These are phyloP conservation scores for Cylas formicarius DNA, from an alignment of 1,140 invertebrate genomes.

Conservation along the genomic window DNA sequence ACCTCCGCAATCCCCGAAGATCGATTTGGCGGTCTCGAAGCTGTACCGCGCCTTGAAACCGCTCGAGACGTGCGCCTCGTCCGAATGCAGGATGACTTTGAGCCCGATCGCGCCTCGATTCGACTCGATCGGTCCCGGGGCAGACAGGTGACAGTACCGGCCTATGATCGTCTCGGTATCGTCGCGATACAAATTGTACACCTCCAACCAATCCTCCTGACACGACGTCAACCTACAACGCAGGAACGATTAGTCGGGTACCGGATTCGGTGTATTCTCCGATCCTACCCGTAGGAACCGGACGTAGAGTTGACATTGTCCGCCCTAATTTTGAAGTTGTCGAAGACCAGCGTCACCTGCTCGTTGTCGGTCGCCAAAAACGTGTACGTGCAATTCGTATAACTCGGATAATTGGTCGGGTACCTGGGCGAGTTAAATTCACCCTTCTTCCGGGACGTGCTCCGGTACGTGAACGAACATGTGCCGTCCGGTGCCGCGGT, in stretches of 20 bases:
- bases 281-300: slow-evolving; percentile 52
- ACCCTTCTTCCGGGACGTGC: slow-evolving; percentile 74
- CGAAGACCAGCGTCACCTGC: slow-evolving; percentile 87
- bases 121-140: slow-evolving; percentile 85
- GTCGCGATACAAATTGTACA: slow-evolving; percentile 79
- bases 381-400: slow-evolving; percentile 86
- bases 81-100: slow-evolving; percentile 77
- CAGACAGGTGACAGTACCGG: slow-evolving; percentile 74
- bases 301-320: slow-evolving; percentile 53
- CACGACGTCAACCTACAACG: slow-evolving; percentile 47
- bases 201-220: slow-evolving; percentile 88
- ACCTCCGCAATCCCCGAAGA: slow-evolving; percentile 85
- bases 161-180: slow-evolving; percentile 74
- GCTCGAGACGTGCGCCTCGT: slow-evolving; percentile 73
- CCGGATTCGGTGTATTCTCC: neutral
- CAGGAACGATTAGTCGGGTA: neutral
- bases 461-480: slow-evolving; percentile 87
- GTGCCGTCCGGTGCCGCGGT: slow-evolving; percentile 82
- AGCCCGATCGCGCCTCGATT: slow-evolving; percentile 75
- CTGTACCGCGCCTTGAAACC: slow-evolving; percentile 84
- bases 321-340: slow-evolving; percentile 82
- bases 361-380: slow-evolving; percentile 80
- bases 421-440: slow-evolving; percentile 93
- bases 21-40: slow-evolving; percentile 78
- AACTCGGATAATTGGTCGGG: slow-evolving; percentile 90